Percentiles rank a stretch among this genome's conserved stretches.
Evolutionary conservation across 2,888 invertebrate species (phyloP).

Genomic region (Gortyna flavago): DNA sequence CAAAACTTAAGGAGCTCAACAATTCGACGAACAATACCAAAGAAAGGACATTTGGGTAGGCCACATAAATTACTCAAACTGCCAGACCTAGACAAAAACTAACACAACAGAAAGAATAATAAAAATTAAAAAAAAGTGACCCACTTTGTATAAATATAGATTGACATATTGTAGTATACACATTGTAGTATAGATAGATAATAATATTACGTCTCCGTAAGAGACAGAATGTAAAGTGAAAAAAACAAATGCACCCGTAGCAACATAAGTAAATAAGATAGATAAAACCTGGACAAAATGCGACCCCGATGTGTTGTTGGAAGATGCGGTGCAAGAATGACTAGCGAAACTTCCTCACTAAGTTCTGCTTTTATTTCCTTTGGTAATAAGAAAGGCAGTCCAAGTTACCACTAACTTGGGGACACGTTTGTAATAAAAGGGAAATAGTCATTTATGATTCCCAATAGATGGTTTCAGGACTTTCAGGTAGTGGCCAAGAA

Average conservation of each 20-base stretch:
- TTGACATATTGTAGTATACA: too few species aligned
- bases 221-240: slow-evolving; percentile 27
- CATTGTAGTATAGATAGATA: background rate
- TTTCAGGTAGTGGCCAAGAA: slow-evolving; percentile 19
- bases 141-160: too few species aligned
- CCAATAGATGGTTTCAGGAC: slow-evolving; percentile 19
- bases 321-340: slow-evolving; percentile 71
- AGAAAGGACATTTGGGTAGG: too few species aligned
- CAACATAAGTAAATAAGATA: slow-evolving; percentile 73
- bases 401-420: slow-evolving; percentile 57
- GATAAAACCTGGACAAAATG: slow-evolving; percentile 75
- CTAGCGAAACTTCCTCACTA: slow-evolving; percentile 69
- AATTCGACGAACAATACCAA: too few species aligned
- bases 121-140: too few species aligned
- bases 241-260: slow-evolving; percentile 54
- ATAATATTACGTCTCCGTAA: background rate
- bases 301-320: slow-evolving; percentile 79
- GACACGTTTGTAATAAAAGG: slow-evolving; percentile 59
- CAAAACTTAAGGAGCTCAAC: too few species aligned
- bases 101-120: too few species aligned
- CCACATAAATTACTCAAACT: too few species aligned
- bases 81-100: too few species aligned
- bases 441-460: slow-evolving; percentile 54
- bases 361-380: slow-evolving; percentile 68
- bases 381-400: slow-evolving; percentile 64